Evolutionary conservation across 2,113 vertebrate species (phyloP).

Genomic region (Hassar affinis): DNA sequence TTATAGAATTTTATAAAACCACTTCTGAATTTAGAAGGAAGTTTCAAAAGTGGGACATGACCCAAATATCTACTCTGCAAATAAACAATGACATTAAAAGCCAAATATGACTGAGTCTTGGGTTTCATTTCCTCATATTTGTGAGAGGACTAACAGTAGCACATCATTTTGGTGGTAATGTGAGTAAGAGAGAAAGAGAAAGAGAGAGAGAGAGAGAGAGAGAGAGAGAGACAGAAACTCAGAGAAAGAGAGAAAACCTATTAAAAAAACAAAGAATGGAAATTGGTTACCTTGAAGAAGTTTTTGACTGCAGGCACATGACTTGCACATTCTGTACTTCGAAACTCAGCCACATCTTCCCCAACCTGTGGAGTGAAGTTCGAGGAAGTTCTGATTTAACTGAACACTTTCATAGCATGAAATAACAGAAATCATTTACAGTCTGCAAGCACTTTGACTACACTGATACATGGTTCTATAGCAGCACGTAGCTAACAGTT

Average conservation of each 20-base stretch:
- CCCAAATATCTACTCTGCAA: background rate
- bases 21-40: background rate
- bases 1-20: background rate
- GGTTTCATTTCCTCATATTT: background rate
- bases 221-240: background rate
- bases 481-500: background rate
- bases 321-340: slow-evolving; percentile 69
- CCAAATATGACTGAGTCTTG: background rate
- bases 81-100: background rate
- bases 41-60: background rate
- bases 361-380: slow-evolving; percentile 69
- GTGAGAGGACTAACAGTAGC: background rate
- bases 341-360: slow-evolving; percentile 71
- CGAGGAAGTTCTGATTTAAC: background rate
- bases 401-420: background rate
- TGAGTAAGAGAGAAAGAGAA: background rate
- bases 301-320: slow-evolving; percentile 76
- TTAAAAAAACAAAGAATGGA: background rate
- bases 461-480: too few species aligned
- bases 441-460: too few species aligned
- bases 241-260: background rate
- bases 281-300: slow-evolving; percentile 78
- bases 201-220: background rate
- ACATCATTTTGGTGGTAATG: background rate
- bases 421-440: background rate